Percentiles rank a stretch among this genome's conserved stretches.
Evolutionary conservation across 2,888 invertebrate genomes (phyloP).

Genomic region (Chaitophorus viminalis): DNA sequence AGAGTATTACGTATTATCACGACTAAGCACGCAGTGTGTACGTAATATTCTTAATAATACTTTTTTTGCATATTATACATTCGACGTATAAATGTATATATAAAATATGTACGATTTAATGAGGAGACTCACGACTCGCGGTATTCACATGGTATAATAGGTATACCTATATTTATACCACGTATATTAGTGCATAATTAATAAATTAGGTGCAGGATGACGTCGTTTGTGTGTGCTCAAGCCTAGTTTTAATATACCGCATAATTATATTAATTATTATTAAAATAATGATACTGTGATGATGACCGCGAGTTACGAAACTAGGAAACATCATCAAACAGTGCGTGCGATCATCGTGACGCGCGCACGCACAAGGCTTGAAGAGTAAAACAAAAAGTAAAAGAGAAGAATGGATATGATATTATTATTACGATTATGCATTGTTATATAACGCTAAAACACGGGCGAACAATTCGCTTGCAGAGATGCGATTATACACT

Average conservation of each 20-base stretch:
- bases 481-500: constrained; percentile 9
- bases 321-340: constrained; percentile 6
- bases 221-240: background rate
- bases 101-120: background rate
- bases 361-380: background rate
- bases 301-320: constrained; percentile 26
- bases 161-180: background rate
- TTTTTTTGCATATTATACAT: background rate
- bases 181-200: constrained; percentile 19
- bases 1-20: background rate
- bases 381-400: background rate
- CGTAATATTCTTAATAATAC: too few relatives aligned
- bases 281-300: background rate
- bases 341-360: too few relatives aligned
- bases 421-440: background rate
- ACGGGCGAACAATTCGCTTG: background rate
- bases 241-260: background rate
- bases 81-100: too few relatives aligned
- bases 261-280: background rate
- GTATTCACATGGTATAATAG: background rate
- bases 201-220: constrained; percentile 45
- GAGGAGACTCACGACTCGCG: constrained; percentile 27
- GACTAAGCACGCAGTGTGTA: too few relatives aligned
- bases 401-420: constrained; percentile 1
- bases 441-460: background rate